Conservation (phyloP, 2,113 vertebrate genomes). For the Panurus biarmicus region DNA sequence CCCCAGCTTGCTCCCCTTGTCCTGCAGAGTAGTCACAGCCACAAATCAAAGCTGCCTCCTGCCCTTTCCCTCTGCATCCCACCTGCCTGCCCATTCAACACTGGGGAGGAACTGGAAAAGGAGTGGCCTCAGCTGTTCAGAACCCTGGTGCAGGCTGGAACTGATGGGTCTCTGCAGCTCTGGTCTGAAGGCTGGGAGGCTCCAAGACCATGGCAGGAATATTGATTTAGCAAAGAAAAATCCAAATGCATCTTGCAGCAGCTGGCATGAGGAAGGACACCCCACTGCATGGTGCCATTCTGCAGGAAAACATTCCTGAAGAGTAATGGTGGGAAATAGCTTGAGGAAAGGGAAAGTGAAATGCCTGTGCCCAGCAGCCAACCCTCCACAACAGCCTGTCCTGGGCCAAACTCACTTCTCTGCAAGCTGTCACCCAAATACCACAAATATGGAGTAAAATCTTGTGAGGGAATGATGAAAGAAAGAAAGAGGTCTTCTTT, state of each 20-base stretch:
- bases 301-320: neutral
- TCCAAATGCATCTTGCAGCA: neutral
- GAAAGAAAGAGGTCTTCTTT: too few species aligned
- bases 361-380: neutral
- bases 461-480: neutral
- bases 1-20: neutral
- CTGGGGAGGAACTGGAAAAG: neutral
- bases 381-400: neutral
- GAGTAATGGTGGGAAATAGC: neutral
- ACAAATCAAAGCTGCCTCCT: neutral
- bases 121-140: neutral
- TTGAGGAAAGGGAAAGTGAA: neutral
- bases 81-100: neutral
- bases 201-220: neutral
- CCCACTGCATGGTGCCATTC: accelerated
- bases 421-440: neutral
- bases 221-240: neutral
- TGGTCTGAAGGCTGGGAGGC: neutral
- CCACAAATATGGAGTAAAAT: neutral
- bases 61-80: neutral
- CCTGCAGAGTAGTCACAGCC: neutral
- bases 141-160: neutral
- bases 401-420: neutral
- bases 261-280: neutral
- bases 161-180: neutral